Base-by-base conservation (phyloP, 2,888 invertebrate genomes). In the Sceliomorpha sp. region DNA sequence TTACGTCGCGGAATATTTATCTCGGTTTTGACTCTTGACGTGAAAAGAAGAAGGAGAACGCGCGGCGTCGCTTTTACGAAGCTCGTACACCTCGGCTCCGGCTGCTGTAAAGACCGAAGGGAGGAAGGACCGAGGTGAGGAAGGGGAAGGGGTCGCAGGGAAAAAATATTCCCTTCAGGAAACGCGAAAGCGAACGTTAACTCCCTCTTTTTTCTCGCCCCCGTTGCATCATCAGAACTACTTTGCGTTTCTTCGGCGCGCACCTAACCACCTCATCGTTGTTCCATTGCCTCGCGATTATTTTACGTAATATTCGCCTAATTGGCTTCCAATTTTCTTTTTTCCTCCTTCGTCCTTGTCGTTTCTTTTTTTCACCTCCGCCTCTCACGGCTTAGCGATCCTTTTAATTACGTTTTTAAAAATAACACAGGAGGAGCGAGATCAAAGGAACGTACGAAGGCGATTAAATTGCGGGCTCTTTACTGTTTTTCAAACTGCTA, bases 381-480 rank as follows among this genome's bases (percentile, higher is more conserved):
- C 15, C 39, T 24, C 15, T 20, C 29, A 48, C 10, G 27, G 42
- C 40, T 20, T 36, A 27, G 20, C 55, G 36, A 56, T 55, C 36
- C 32, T 59, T 67, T 67, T 67, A 53, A 67, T 59, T 67, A 44
- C 59, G 36, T 27, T 59, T 42, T 20, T 9, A 44, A 53, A 67
- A 67, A 59, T 53, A 67, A 53, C 42, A 53, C 39, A 42, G 51
- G 42, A 53, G 12, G 34, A 55, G 2, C 7, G 24, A 60, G 60
- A 60, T 67, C 67, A 60, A 67, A 67, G 55, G 32, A 36, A 48
- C 51, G 53, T 34, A 44, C 15, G 55, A 55, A 50, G 60, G 29
- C 34, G 50, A 26, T 60, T 48, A 67, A 67, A 67, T 67, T 60
- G 59, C 55, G 42, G 55, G 48, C 55, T 55, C n/a, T 47, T 53